Conservation (phyloP, 2,113 vertebrate genomes). For the Austrofundulus limnaeus region DNA sequence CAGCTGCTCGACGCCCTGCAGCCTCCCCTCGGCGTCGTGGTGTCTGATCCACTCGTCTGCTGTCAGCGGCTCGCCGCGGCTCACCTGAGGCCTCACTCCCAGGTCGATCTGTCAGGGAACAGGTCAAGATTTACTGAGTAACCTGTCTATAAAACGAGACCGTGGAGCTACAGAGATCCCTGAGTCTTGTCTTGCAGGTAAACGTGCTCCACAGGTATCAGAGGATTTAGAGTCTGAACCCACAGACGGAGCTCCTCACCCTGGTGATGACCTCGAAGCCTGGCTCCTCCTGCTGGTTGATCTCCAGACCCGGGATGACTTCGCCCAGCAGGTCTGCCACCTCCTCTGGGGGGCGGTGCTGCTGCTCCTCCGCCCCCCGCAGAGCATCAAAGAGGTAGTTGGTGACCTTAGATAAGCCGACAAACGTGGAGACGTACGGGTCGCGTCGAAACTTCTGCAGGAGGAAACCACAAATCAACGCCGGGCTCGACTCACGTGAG, state of each 20-base stretch:
- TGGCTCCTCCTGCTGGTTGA: slow-evolving; percentile 97
- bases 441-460: slow-evolving; percentile 91
- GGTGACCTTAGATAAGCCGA: slow-evolving; percentile 95
- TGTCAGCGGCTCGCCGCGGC: slow-evolving; percentile 84
- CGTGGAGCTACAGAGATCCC: too few species aligned
- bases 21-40: slow-evolving; percentile 88
- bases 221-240: too few species aligned
- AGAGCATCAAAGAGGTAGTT: slow-evolving; percentile 93
- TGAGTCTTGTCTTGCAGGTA: too few species aligned
- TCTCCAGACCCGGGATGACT: slow-evolving; percentile 92
- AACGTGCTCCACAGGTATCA: too few species aligned
- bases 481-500: too few species aligned
- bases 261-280: slow-evolving; percentile 98
- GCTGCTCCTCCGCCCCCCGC: slow-evolving; percentile 83
- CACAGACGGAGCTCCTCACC: slow-evolving; percentile 77
- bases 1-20: slow-evolving; percentile 79
- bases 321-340: slow-evolving; percentile 91
- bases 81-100: slow-evolving; percentile 85
- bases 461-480: not conserved
- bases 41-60: slow-evolving; percentile 85
- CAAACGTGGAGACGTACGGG: slow-evolving; percentile 90
- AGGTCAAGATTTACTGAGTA: too few species aligned
- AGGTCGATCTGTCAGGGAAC: slow-evolving; percentile 87
- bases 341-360: slow-evolving; percentile 89
- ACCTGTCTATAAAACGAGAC: too few species aligned